Evolutionary conservation across 2,113 vertebrate species (phyloP).

Genomic region (Gallinago paraguaiae): DNA sequence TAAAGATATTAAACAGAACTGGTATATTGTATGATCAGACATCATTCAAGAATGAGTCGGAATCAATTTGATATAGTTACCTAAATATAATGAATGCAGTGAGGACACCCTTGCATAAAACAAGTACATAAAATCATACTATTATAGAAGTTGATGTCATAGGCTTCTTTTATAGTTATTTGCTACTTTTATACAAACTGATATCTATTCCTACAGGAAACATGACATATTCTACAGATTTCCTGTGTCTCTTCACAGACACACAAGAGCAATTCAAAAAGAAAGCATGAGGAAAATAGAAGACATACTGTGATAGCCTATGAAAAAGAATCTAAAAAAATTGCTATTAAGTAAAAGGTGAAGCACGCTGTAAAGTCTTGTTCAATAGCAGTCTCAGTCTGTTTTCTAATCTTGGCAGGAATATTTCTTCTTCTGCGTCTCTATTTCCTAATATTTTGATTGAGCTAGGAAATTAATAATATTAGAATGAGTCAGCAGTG

Average conservation of each 20-base stretch:
- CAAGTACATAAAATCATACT: neutral
- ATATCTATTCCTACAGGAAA: neutral
- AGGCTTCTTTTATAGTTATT: neutral
- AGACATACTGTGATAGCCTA: neutral
- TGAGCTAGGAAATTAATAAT: neutral
- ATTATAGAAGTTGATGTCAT: neutral
- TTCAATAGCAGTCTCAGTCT: neutral
- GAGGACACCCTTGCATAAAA: neutral
- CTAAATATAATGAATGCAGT: neutral
- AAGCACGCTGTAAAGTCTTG: neutral
- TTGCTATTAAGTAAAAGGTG: neutral
- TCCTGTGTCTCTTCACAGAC: neutral
- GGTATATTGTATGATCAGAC: neutral
- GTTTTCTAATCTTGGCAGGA: neutral
- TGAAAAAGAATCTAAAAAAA: neutral
- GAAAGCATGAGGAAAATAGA: neutral
- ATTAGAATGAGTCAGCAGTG: neutral
- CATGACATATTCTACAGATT: neutral
- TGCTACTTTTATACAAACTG: neutral
- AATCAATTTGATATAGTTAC: neutral
- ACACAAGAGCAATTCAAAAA: neutral
- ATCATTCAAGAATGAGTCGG: neutral
- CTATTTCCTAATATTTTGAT: neutral
- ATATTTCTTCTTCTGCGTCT: neutral
- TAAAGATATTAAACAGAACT: neutral